Evolutionary conservation across 2,888 invertebrate genomes (phyloP).

Genomic region (Tetanocera ferruginea): DNA sequence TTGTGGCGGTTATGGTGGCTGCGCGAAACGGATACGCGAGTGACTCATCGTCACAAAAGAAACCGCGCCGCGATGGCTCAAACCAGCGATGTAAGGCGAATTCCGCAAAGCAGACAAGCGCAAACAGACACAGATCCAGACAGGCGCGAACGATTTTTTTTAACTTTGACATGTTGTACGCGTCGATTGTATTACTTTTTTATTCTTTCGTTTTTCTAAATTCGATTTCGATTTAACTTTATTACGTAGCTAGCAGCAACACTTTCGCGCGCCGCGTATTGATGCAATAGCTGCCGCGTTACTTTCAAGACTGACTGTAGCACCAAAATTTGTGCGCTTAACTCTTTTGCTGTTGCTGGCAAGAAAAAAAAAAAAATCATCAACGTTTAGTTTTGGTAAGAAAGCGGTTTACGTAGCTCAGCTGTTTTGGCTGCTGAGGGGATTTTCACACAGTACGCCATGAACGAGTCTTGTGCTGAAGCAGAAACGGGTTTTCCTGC

Average conservation of each 20-base stretch:
- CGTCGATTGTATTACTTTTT: background rate
- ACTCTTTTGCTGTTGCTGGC: background rate
- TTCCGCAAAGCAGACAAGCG: slow-evolving; percentile 54
- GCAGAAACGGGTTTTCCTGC: slow-evolving; percentile 13
- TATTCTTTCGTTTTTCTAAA: background rate
- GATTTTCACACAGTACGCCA: background rate
- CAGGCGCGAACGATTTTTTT: slow-evolving; percentile 54
- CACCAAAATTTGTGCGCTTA: background rate
- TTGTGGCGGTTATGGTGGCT: slow-evolving; percentile 49
- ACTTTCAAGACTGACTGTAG: slow-evolving; percentile 1
- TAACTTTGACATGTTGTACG: slow-evolving; percentile 54
- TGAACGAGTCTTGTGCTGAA: background rate
- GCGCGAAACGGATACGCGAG: slow-evolving; percentile 56
- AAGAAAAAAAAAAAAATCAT: too few relatives aligned
- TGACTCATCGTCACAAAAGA: slow-evolving; percentile 65
- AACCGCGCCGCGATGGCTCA: slow-evolving; percentile 59
- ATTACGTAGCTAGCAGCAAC: background rate
- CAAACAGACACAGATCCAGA: slow-evolving; percentile 61
- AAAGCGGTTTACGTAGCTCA: slow-evolving; percentile 1
- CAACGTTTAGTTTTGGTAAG: too few relatives aligned
- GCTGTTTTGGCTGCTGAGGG: background rate
- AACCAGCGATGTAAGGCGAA: slow-evolving; percentile 55
- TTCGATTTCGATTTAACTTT: background rate
- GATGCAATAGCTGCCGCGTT: background rate
- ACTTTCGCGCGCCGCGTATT: slow-evolving; percentile 2